These are phyloP conservation scores for Lacerta bilineata DNA, from an alignment of 2,797 vertebrate species.

Conservation along the genomic window DNA sequence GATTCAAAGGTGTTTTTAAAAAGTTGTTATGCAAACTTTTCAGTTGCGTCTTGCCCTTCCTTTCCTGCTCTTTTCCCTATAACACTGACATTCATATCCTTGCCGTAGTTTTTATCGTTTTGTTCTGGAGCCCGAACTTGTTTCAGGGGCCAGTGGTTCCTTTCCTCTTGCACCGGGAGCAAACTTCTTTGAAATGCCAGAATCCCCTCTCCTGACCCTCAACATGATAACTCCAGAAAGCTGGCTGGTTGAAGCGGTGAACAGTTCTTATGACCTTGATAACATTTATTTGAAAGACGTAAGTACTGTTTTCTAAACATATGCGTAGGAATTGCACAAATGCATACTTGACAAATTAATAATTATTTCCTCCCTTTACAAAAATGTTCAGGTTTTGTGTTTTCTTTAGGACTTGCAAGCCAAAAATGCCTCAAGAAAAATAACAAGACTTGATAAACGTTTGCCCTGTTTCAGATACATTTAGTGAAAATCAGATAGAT, in stretches of 20 bases:
- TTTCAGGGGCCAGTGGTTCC: constrained; percentile 81
- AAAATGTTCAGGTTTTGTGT: background rate
- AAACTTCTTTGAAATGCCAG: constrained; percentile 92
- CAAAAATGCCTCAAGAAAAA: background rate
- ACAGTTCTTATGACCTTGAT: constrained; percentile 93
- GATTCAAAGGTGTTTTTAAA: background rate
- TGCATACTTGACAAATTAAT: background rate
- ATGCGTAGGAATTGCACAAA: background rate
- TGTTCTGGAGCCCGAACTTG: constrained; percentile 92
- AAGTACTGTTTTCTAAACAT: constrained; percentile 61
- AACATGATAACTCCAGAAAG: constrained; percentile 97
- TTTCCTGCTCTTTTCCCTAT: background rate
- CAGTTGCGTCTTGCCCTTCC: background rate
- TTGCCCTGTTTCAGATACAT: background rate
- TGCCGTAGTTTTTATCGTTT: constrained; percentile 92
- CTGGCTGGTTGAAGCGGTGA: constrained; percentile 94
- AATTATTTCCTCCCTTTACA: background rate
- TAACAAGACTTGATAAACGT: background rate
- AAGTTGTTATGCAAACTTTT: background rate
- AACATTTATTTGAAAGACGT: constrained; percentile 96
- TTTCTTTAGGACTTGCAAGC: background rate
- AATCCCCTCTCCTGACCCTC: constrained; percentile 92
- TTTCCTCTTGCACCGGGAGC: constrained; percentile 88
- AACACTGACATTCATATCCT: constrained; percentile 28
- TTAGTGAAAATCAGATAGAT: background rate